Conservation (phyloP, 2,113 vertebrate species). For the Lycaon pictus region DNA sequence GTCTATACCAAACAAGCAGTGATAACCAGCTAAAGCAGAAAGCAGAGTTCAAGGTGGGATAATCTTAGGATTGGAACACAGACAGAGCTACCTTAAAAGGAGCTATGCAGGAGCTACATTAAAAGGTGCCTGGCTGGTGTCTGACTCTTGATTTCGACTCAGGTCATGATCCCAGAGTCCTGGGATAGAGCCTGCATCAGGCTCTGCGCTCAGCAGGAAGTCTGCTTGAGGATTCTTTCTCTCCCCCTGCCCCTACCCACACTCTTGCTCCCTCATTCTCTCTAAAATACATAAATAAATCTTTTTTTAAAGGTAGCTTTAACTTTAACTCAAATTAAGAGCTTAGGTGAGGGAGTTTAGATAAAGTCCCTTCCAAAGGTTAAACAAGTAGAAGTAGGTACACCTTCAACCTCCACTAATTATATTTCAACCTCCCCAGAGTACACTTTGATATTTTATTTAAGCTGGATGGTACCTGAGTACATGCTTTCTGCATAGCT, state of each 20-base stretch:
- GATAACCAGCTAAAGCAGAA: no score
- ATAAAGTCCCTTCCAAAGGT: not conserved
- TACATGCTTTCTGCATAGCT: not conserved
- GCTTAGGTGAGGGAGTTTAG: not conserved
- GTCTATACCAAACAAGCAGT: not conserved
- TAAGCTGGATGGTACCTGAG: not conserved
- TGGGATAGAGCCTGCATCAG: not conserved
- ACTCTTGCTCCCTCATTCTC: not conserved
- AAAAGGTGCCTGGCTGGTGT: not conserved
- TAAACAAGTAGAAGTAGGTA: not conserved
- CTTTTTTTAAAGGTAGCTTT: not conserved
- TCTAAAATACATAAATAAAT: not conserved
- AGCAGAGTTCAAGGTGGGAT: not conserved
- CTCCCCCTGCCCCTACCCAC: not conserved
- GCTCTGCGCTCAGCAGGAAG: not conserved
- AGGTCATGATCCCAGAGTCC: not conserved
- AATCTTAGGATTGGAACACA: not conserved
- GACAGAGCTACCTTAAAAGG: not conserved
- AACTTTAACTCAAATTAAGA: not conserved
- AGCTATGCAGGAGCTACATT: not conserved
- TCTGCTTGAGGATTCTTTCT: not conserved
- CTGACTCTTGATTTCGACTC: not conserved
- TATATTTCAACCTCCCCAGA: not conserved
- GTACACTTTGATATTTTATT: not conserved
- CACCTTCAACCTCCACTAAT: not conserved